Conservation (phyloP, 2,797 vertebrate genomes). For the Chaetophractus vellerosus region DNA sequence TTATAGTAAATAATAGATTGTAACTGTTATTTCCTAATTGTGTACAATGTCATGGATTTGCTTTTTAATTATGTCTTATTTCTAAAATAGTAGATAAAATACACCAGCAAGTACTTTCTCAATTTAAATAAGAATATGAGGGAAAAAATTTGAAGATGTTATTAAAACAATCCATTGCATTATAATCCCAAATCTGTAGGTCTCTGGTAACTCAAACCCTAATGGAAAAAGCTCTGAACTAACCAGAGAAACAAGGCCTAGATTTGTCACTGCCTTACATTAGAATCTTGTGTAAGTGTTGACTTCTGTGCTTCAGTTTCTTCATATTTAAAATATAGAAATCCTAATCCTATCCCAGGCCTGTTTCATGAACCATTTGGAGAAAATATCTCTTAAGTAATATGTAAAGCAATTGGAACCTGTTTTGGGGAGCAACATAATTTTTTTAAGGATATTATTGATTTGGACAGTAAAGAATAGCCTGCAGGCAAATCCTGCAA, state of each 20-base stretch:
- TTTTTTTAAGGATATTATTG: conserved; percentile 63
- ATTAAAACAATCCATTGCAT: not conserved
- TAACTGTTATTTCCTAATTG: conserved; percentile 25
- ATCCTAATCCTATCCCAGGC: not conserved
- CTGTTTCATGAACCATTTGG: not conserved
- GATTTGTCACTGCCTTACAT: not conserved
- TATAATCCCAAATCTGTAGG: conserved; percentile 8
- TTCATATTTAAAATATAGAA: conserved; percentile 40
- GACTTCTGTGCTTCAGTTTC: conserved; percentile 13
- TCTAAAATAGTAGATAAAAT: conserved; percentile 62
- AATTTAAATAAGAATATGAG: conserved; percentile 39
- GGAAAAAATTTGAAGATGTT: not conserved
- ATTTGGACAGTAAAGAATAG: conserved; percentile 64
- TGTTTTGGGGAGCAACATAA: conserved; percentile 33
- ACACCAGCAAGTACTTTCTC: conserved; percentile 12
- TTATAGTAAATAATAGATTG: conserved; percentile 3
- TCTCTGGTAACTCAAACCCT: not conserved
- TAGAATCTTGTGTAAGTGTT: not conserved
- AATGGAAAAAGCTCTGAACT: conserved; percentile 28
- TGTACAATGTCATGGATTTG: not conserved
- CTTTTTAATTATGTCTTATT: conserved; percentile 40
- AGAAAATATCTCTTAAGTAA: conserved; percentile 31
- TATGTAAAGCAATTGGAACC: conserved; percentile 27
- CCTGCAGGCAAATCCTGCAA: conserved; percentile 69
- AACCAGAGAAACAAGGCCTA: not conserved